Conservation (phyloP, 2,113 vertebrate species). For the Bos javanicus region DNA sequence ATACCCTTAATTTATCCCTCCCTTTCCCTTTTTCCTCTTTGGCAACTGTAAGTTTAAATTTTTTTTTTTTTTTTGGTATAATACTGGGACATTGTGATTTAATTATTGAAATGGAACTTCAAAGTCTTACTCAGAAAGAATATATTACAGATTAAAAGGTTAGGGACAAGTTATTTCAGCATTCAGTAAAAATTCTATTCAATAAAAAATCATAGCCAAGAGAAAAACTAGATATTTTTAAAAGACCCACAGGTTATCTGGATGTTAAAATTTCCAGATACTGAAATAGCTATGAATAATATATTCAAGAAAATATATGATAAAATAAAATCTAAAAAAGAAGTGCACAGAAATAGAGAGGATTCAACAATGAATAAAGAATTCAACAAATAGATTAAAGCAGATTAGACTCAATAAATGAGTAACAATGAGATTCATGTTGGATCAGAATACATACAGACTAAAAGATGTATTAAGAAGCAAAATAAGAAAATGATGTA, state of each 20-base stretch:
- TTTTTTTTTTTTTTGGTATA: neutral
- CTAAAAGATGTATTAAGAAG: neutral
- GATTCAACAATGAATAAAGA: neutral
- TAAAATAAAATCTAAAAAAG: neutral
- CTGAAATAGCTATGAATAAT: neutral
- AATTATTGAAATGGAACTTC: neutral
- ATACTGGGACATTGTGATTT: neutral
- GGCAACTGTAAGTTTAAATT: neutral
- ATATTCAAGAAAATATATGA: neutral
- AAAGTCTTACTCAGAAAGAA: neutral
- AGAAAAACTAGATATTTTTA: neutral
- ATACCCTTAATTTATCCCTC: neutral
- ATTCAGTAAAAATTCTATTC: neutral
- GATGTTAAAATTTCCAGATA: neutral
- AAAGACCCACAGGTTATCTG: neutral
- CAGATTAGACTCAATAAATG: neutral
- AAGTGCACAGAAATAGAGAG: neutral
- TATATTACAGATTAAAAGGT: neutral
- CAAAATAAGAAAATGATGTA: neutral
- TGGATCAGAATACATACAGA: neutral
- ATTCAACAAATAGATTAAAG: neutral
- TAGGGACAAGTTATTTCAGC: neutral
- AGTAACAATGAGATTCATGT: neutral
- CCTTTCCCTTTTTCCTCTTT: neutral
- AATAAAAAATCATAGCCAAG: neutral